Percentiles rank a stretch among this genome's conserved stretches.
Evolutionary conservation across 2,113 vertebrate species (phyloP).

Genomic region (Clarias magur): DNA sequence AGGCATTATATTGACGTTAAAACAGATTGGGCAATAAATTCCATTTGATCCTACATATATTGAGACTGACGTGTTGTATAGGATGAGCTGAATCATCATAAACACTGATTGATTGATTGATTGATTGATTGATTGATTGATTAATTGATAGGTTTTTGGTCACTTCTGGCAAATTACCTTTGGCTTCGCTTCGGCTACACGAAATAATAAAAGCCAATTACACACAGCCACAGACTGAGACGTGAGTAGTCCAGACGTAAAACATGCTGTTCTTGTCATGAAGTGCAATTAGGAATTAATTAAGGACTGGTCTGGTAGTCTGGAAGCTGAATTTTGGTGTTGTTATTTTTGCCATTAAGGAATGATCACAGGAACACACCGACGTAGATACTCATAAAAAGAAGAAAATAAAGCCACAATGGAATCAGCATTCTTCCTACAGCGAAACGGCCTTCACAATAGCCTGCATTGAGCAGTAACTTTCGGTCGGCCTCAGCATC

Average conservation of each 20-base stretch:
- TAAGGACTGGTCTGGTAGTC: background rate
- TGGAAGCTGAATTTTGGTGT: background rate
- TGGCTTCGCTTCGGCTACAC: background rate
- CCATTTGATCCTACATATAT: background rate
- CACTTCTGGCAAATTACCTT: background rate
- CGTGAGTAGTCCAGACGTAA: background rate
- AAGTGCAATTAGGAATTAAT: background rate
- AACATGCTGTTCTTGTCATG: background rate
- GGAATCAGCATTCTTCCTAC: background rate
- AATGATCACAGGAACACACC: background rate
- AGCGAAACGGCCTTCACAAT: background rate
- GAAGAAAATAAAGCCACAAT: background rate
- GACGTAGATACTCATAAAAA: background rate
- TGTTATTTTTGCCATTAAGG: background rate
- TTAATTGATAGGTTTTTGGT: background rate
- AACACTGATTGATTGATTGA: background rate
- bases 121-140: background rate
- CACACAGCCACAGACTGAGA: background rate
- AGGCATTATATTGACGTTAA: background rate
- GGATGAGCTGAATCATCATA: background rate
- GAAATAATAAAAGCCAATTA: background rate
- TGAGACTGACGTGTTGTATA: background rate
- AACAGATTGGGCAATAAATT: slow-evolving; percentile 3
- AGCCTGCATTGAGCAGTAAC: background rate
- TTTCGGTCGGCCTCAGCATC: background rate